Evolutionary conservation across 2,888 invertebrate species (phyloP).

Genomic region (Tridacna crocea): DNA sequence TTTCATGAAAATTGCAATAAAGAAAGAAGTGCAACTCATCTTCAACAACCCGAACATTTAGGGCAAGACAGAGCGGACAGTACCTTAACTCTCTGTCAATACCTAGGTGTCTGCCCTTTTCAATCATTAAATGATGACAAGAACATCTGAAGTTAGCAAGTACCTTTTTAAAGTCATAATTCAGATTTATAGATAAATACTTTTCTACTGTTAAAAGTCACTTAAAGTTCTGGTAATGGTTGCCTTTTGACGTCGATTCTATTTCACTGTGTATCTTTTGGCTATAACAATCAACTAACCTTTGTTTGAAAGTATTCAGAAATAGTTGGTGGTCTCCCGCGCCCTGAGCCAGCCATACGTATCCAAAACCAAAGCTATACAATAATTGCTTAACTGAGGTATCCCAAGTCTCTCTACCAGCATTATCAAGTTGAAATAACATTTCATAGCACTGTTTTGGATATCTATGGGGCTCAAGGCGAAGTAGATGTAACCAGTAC

Average conservation of each 20-base stretch:
- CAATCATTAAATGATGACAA: no score
- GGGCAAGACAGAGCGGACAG: no score
- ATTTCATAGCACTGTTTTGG: conserved; percentile 34
- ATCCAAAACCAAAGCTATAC: conserved; percentile 35
- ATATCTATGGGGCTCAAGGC: conserved; percentile 28
- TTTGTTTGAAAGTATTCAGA: conserved; percentile 14
- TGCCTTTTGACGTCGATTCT: background rate
- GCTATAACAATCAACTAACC: conserved; percentile 29
- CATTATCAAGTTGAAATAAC: conserved; percentile 26
- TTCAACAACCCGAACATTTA: no score
- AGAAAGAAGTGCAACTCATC: no score
- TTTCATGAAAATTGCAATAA: no score
- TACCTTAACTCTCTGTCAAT: no score
- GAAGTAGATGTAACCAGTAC: conserved; percentile 31
- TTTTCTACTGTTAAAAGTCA: no score
- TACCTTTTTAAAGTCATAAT: no score
- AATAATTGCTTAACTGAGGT: conserved; percentile 26
- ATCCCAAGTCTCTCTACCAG: conserved; percentile 27
- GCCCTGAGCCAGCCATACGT: conserved; percentile 27
- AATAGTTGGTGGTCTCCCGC: conserved; percentile 28
- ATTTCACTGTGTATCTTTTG: conserved; percentile 10
- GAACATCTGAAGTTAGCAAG: no score
- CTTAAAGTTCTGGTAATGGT: no score
- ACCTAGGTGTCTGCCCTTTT: no score
- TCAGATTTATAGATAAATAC: no score